Conservation (phyloP, 2,113 vertebrate genomes). For the Capreolus pygargus region DNA sequence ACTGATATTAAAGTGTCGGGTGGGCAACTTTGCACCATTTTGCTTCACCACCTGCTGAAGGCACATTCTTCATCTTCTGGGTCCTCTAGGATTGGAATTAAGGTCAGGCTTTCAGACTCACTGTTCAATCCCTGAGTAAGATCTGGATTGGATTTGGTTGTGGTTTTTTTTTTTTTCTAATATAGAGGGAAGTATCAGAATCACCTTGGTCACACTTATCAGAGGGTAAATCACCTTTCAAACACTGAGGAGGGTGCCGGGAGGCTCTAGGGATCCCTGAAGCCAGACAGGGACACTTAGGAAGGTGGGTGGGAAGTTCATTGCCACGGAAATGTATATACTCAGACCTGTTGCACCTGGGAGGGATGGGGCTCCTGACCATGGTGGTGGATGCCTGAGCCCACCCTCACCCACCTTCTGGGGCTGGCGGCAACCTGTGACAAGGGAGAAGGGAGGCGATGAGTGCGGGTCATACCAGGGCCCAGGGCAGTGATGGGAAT, state of each 20-base stretch:
- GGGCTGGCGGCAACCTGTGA: not conserved
- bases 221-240: not conserved
- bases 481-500: not conserved
- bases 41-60: not conserved
- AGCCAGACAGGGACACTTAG: not conserved
- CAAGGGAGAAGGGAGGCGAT: not conserved
- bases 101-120: not conserved
- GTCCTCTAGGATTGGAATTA: not conserved
- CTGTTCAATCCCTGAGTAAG: not conserved
- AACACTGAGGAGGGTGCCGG: not conserved
- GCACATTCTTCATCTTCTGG: fast-evolving
- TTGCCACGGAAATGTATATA: not conserved
- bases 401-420: not conserved
- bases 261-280: not conserved
- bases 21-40: not conserved
- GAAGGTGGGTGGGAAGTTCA: not conserved
- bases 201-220: not conserved
- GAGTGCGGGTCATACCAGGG: not conserved
- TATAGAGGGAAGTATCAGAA: not conserved
- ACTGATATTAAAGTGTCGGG: not conserved
- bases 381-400: not conserved
- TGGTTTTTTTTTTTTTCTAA: not conserved
- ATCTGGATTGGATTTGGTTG: not conserved
- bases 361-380: not conserved
- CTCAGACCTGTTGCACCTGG: not conserved